Base-by-base conservation (phyloP, 2,797 vertebrate genomes). In the Psittacula derbiana region DNA sequence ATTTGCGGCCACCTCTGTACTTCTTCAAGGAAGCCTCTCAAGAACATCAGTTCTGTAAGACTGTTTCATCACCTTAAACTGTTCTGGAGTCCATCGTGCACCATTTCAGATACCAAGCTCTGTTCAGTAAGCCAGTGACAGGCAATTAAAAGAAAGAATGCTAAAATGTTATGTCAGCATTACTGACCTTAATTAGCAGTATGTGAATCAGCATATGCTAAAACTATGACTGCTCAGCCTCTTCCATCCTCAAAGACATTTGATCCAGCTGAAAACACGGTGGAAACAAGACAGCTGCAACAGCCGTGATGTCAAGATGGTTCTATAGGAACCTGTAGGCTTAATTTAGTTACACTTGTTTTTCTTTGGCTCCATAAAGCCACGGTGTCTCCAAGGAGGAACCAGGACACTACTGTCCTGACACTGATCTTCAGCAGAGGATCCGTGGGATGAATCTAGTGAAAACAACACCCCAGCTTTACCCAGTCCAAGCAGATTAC, bases 321-420 rank as follows among this genome's bases (percentile, higher is more conserved):
- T 83, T 93, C 90, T 85, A 4, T 52, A 91, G 73, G 79, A 79
- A 78, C 83, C 55, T 57, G 31, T 65, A 57, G 73, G 73, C 36
- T 95, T 92, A 95, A 79, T 94, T 93, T 95, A 92, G 76, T n/a
- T 93, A 88, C 67, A 5, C 61, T 86, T 94, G 84, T 72, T 95
- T 93, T 91, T 2, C 58, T 90, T 53, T 50, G 88, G 91, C 85
- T 78, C 52, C 55, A 2, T 3, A 5, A 79, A 79, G 81, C 71
- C 74, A 65, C 2, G 60, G 84, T 30, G 60, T 85, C 92, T 92
- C 84, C 85, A 41, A 25, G 71, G 65, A 66, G 61, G 64, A 90
- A 67, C 62, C 38, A 19, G 70, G 69, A 70, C 25, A 0, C 64
- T 46, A 38, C 70, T 79, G 66, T 70, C 61, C 90, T 11, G 28